These are phyloP conservation scores for Anthoscopus minutus DNA, from an alignment of 2,113 vertebrate genomes.

Conservation along the genomic window DNA sequence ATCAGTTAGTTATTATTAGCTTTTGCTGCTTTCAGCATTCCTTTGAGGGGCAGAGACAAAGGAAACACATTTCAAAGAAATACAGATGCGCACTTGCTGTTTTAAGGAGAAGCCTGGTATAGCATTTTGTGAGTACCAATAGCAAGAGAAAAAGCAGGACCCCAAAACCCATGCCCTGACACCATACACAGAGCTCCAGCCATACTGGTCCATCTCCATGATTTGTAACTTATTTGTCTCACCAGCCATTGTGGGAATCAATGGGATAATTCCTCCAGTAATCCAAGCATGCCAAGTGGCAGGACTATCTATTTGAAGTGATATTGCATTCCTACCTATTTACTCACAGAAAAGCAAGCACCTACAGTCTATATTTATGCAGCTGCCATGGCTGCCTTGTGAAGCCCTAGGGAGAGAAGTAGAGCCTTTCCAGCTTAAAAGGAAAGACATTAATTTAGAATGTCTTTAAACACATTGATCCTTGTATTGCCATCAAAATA, in stretches of 20 bases:
- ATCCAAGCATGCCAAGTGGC: neutral
- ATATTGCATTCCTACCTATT: neutral
- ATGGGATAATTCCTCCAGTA: neutral
- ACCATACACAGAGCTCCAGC: neutral
- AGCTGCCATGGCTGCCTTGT: neutral
- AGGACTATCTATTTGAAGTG: neutral
- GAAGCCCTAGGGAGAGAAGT: neutral
- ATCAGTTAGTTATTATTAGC: neutral
- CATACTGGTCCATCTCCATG: neutral
- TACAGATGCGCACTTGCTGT: neutral
- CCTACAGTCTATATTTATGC: neutral
- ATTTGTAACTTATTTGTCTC: neutral
- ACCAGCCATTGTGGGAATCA: neutral
- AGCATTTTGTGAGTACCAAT: neutral
- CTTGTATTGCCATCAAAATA: neutral
- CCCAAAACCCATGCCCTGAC: rapidly evolving
- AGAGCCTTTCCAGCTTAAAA: neutral
- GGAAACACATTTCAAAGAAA: neutral
- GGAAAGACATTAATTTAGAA: neutral
- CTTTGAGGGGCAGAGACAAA: neutral
- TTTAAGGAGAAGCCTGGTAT: neutral
- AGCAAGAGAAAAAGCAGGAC: neutral
- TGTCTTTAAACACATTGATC: neutral
- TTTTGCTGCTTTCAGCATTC: neutral
- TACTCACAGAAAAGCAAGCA: neutral